A percentile compares a stretch with the other conserved stretches of the same genome.
Evolutionary conservation across 2,888 invertebrate genomes (phyloP).

Genomic region (Aradus depressus): DNA sequence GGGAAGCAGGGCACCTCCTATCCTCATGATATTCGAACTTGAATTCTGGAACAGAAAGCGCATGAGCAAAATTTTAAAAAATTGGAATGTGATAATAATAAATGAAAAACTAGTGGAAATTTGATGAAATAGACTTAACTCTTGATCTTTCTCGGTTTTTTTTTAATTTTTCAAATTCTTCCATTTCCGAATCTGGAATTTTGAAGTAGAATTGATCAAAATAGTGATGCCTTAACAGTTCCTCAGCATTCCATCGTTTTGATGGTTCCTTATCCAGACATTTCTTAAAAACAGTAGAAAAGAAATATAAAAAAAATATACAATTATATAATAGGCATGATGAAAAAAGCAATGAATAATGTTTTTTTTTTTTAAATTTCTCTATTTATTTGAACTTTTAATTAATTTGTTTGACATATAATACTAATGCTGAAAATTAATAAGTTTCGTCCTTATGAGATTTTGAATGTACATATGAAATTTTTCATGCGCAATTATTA

Average conservation of each 20-base stretch:
- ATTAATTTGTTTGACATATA: too few relatives aligned
- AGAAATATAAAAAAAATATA: too few relatives aligned
- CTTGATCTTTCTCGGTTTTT: slow-evolving; percentile 50
- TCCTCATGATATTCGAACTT: slow-evolving; percentile 26
- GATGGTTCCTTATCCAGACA: slow-evolving; percentile 92
- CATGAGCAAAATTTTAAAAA: too few relatives aligned
- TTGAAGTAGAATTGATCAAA: slow-evolving; percentile 81
- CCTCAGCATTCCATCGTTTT: slow-evolving; percentile 83
- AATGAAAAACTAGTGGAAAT: background rate
- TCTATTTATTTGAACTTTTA: too few relatives aligned
- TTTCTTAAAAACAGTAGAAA: slow-evolving; percentile 61
- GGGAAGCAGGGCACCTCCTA: slow-evolving; percentile 29
- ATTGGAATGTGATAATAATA: background rate
- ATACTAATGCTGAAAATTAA: too few relatives aligned
- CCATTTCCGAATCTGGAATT: slow-evolving; percentile 58
- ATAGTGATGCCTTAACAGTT: slow-evolving; percentile 78
- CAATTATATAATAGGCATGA: background rate
- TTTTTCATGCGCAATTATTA: too few relatives aligned
- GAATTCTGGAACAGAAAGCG: slow-evolving; percentile 29
- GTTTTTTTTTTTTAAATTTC: background rate
- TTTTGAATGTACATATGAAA: too few relatives aligned
- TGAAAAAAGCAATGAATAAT: background rate
- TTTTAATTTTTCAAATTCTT: slow-evolving; percentile 48
- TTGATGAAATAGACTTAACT: slow-evolving; percentile 38
- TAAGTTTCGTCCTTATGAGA: too few relatives aligned